Evolutionary conservation across 2,888 invertebrate genomes (phyloP), one percentile per base, ranked within the genome.

Genomic region (Pammene fasciana): DNA sequence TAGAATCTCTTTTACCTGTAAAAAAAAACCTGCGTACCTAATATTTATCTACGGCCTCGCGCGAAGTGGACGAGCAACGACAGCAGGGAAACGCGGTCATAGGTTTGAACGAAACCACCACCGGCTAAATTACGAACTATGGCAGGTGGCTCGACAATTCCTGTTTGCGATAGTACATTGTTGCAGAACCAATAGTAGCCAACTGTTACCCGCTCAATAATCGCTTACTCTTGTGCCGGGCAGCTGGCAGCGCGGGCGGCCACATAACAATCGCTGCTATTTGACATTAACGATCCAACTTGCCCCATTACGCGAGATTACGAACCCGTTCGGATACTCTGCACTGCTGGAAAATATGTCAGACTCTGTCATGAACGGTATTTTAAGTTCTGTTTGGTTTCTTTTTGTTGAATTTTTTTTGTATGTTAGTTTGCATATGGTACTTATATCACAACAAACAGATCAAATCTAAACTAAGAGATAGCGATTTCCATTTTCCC

Each of bases 271-370:
- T 86, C 82, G 82, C 73, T 80, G 82, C 81, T 81, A 80, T 86
- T 86, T 83, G 86, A 86, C 86, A 83, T 82, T 85, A 86, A 87
- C 86, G 86, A 85, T 82, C 80, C 76, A 87, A 87, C 76, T 87
- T 87, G 78, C 60, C 54, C 86, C 86, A 85, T 87, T 87, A 85
- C 79, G 81, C 75, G 81, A 82, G 86, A 86, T 86, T 86, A 86
- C 85, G 71, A 68, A 68, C 68, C 68, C 68, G 56, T 64, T 50
- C 36, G 62, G 56, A 41, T 43, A 54, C 67, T 50, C 55, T 16
- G 60, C 14, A n/a, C 62, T 56, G 45, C 14, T 62, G 62, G 50
- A 41, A 62, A 56, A 68, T 56, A 64, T 62, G 68, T 48, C 68
- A 52, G 62, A 62, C 48, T 62, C 18, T 62, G 41, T 52, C 50